Percentiles rank a stretch among this genome's conserved stretches.
phyloP scores from a whole-genome alignment of 2,888 invertebrate species.

The Microchrysa polita region DNA sequence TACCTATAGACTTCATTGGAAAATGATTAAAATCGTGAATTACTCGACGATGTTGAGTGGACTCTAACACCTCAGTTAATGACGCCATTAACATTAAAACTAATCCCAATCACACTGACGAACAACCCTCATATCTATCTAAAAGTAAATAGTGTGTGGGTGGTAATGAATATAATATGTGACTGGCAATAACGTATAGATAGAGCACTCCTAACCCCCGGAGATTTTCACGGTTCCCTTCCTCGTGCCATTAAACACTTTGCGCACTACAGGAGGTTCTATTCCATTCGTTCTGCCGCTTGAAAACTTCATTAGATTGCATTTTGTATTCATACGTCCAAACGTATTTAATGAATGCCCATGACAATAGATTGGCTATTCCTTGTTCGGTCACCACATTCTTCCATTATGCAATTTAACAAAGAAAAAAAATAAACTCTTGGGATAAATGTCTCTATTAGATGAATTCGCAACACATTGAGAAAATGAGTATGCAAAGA shows the following conservation, averaged over 20 bases:
- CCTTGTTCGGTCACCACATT: conserved; percentile 1
- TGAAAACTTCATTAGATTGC: conserved; percentile 43
- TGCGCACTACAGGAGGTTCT: not conserved
- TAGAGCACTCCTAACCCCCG: conserved; percentile 6
- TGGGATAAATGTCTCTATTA: conserved; percentile 40
- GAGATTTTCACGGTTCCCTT: conserved; percentile 38
- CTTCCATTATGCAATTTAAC: conserved; percentile 41
- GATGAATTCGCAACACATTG: conserved; percentile 14
- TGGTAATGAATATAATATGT: too few relatives aligned
- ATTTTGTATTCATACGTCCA: conserved; percentile 24
- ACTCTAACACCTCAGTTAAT: not conserved
- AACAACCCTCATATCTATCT: conserved; percentile 1
- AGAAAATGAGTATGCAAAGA: conserved; percentile 30
- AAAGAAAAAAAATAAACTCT: conserved; percentile 7
- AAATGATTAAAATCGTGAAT: not conserved
- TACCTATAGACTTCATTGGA: too few relatives aligned
- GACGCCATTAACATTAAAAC: not conserved
- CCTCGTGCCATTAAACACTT: conserved; percentile 33
- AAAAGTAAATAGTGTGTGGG: conserved; percentile 7
- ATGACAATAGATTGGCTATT: conserved; percentile 2
- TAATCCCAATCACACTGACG: not conserved
- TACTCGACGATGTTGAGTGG: not conserved
- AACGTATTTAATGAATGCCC: not conserved
- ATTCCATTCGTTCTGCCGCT: not conserved
- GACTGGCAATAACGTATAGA: conserved; percentile 10